These are phyloP conservation scores for Harpegnathos saltator DNA, from an alignment of 1,140 invertebrate species.

Conservation along the genomic window DNA sequence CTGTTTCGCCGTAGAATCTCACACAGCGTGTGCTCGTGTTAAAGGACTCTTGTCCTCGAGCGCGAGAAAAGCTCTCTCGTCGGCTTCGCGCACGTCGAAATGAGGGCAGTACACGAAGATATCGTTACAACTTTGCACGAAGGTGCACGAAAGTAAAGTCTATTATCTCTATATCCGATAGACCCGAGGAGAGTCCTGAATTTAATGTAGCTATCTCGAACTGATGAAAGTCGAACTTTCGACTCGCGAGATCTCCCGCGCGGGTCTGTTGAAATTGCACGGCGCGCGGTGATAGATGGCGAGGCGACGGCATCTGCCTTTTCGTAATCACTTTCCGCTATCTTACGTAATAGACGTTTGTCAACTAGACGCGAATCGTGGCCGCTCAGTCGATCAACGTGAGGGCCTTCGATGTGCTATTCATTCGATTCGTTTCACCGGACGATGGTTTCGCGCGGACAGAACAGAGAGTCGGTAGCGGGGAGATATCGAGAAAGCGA, in stretches of 20 bases:
- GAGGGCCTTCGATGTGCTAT: constrained; percentile 54
- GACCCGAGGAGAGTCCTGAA: too few species aligned
- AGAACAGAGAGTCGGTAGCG: constrained; percentile 35
- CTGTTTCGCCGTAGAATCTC: too few species aligned
- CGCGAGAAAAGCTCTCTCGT: too few species aligned
- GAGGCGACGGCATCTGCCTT: constrained; percentile 1
- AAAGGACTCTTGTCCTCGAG: too few species aligned
- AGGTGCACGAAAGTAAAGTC: too few species aligned
- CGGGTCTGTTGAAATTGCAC: background rate
- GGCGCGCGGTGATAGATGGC: background rate
- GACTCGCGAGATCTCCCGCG: background rate
- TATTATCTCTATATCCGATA: too few species aligned
- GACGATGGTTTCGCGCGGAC: constrained; percentile 46
- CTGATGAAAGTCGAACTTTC: background rate
- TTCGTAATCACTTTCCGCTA: constrained; percentile 27
- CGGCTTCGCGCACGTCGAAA: too few species aligned
- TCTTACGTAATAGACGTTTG: constrained; percentile 56
- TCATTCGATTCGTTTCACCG: constrained; percentile 66
- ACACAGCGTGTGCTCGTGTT: too few species aligned
- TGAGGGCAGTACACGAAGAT: too few species aligned
- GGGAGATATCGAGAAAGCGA: constrained; percentile 37
- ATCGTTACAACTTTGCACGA: too few species aligned
- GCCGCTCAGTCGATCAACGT: constrained; percentile 58
- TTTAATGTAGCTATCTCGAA: background rate
- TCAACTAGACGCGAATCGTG: constrained; percentile 40